These are phyloP conservation scores for Coranthus polyacanthus DNA, from an alignment of 2,797 vertebrate genomes.

Conservation along the genomic window DNA sequence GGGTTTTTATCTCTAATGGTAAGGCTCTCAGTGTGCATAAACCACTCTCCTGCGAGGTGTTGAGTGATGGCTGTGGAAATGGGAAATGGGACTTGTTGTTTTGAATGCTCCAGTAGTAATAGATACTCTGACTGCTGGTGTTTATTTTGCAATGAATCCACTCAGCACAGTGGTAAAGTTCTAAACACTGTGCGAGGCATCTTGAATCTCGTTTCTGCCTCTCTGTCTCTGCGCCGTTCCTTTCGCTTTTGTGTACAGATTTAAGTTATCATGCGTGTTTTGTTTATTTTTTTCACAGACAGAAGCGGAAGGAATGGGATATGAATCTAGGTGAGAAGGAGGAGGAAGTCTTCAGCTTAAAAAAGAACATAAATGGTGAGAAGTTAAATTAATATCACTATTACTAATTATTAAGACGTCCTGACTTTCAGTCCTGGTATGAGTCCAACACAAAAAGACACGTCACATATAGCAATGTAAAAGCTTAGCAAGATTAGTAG, in stretches of 20 bases:
- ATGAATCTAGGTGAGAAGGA: slow-evolving; percentile 68
- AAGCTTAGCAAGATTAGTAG: too few relatives aligned
- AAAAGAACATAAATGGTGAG: slow-evolving; percentile 77
- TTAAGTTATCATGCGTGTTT: neutral
- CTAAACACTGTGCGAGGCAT: slow-evolving; percentile 2
- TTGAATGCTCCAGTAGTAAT: slow-evolving; percentile 38
- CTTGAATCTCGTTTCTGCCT: neutral
- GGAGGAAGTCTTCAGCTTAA: slow-evolving; percentile 65
- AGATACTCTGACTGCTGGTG: slow-evolving; percentile 23
- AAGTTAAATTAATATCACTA: neutral
- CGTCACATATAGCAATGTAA: too few relatives aligned
- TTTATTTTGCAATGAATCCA: slow-evolving; percentile 5
- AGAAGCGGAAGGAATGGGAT: slow-evolving; percentile 56
- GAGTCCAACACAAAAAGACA: too few relatives aligned
- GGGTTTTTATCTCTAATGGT: slow-evolving; percentile 63
- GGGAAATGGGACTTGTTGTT: slow-evolving; percentile 58
- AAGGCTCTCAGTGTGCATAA: slow-evolving; percentile 59
- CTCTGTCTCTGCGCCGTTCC: too few relatives aligned
- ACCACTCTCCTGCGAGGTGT: slow-evolving; percentile 69
- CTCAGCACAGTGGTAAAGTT: neutral
- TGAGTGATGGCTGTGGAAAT: slow-evolving; percentile 68
- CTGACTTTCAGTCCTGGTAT: too few relatives aligned
- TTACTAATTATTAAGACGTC: too few relatives aligned
- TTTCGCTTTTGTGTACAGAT: neutral
- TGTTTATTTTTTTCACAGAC: slow-evolving; percentile 16